Evolutionary conservation across 2,113 vertebrate genomes (phyloP).

Genomic region (Strix aluco): DNA sequence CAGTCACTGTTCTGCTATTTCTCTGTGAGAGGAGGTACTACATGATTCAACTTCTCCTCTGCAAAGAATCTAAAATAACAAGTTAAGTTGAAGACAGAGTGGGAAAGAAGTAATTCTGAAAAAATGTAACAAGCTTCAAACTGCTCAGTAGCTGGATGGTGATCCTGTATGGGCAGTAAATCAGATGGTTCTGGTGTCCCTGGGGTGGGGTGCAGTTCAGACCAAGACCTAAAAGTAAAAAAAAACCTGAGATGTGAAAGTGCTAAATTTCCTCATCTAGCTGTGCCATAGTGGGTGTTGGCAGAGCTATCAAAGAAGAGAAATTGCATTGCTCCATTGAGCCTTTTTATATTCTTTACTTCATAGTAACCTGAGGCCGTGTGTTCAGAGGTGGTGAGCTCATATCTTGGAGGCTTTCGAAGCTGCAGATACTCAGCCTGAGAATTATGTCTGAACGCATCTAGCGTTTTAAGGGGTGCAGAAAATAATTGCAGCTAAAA

Average conservation of each 20-base stretch:
- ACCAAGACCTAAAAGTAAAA: background rate
- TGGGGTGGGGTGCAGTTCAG: background rate
- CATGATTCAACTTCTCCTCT: background rate
- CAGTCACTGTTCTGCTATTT: background rate
- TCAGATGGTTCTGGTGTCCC: background rate
- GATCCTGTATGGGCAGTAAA: background rate
- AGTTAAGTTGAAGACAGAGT: background rate
- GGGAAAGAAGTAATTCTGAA: background rate
- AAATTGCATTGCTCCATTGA: background rate
- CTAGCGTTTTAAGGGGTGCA: background rate
- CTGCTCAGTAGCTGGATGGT: background rate
- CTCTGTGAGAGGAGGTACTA: background rate
- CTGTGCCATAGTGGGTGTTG: background rate
- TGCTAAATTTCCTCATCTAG: background rate
- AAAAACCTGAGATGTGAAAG: background rate
- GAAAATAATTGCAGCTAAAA: constrained; percentile 6
- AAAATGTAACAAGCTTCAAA: background rate
- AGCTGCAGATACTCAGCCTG: background rate
- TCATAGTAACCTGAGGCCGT: background rate
- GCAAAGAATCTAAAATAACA: background rate
- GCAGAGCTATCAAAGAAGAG: background rate
- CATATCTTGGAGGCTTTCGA: background rate
- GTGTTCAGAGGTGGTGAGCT: background rate
- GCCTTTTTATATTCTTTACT: background rate
- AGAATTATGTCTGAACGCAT: constrained; percentile 11